Percentiles rank a stretch among this genome's conserved stretches.
Conservation (phyloP, 37 sponge, comb jelly and placozoan species). For the Spongilla lacustris region DNA sequence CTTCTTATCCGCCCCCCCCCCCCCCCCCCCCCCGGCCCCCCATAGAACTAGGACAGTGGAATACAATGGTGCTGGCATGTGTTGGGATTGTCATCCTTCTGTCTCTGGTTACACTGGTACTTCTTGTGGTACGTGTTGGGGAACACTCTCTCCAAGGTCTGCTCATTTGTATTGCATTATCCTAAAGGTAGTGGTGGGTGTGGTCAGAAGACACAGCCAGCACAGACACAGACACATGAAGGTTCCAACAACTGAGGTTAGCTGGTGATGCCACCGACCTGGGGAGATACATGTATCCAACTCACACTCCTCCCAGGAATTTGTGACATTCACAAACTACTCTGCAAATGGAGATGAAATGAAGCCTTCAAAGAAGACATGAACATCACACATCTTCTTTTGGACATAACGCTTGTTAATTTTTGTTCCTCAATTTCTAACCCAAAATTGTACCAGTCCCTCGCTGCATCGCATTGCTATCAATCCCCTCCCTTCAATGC, state of each 20-base stretch:
- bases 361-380: neutral
- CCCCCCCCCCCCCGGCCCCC: neutral
- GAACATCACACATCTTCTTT: neutral
- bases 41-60: constrained; percentile 12
- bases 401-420: too few species aligned
- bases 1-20: neutral
- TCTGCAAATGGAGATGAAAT: neutral
- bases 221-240: neutral
- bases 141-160: too few species aligned
- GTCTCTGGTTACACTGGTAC: constrained; percentile 2
- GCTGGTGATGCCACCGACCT: neutral
- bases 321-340: neutral
- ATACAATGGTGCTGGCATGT: constrained; percentile 25
- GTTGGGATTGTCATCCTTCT: constrained; percentile 17
- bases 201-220: neutral
- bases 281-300: neutral
- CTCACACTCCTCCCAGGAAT: neutral
- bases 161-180: neutral
- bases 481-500: too few species aligned
- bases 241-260: neutral
- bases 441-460: too few species aligned
- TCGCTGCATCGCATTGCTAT: too few species aligned
- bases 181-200: neutral
- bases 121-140: constrained; percentile 33
- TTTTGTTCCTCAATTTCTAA: too few species aligned